Base-by-base conservation (phyloP, 92 coral and sea anemone genomes). In the Paramuricea clavata region DNA sequence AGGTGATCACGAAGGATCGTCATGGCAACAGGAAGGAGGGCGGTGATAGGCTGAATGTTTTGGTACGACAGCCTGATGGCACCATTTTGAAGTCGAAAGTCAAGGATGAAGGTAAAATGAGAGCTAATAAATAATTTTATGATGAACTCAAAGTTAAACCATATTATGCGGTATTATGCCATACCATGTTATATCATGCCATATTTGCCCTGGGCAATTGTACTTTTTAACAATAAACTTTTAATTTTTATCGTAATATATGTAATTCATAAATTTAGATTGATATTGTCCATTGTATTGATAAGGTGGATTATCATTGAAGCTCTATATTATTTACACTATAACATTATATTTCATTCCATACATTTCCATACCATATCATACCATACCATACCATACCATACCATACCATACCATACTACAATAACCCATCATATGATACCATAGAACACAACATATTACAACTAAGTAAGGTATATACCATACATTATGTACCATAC, bases 21-120 rank as follows among this genome's bases (percentile, higher is more conserved):
- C 99, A 95, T 74, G 99, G 99, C 2, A 88, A 93, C 49, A 92
- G 99, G 23, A 91, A 93, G 52, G 91, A 91, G 69, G 99, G 99
- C 13, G 99, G 99, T 26, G 99, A 96, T 71, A 87, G 97, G 52
- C 93, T 96, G 11, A 76, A 92, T 35, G 98, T 96, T 49, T 86
- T 87, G 74, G 92, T 96, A n/a, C 74, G 69, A 0, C 98, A 94
- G 75, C 99, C 98, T 6, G 99, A 96, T 78, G 95, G 95, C 10
- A 85, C 89, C 19, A 85, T 73, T 39, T 87, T 96, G 62, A 86
- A 88, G 19, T 90, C 93, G 2, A 86, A 93, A 49, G 83, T 96
- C 68, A 91, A 89, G 79, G 99, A 96, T 77, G 95, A 91, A 91
- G 99, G 99, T 96, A 71, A 31, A 12, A 69, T 69, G 33, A 17